A percentile compares a stretch with the other conserved stretches of the same genome.
Evolutionary conservation across 2,888 invertebrate species (phyloP).

Genomic region (Temnothorax rugatulus): DNA sequence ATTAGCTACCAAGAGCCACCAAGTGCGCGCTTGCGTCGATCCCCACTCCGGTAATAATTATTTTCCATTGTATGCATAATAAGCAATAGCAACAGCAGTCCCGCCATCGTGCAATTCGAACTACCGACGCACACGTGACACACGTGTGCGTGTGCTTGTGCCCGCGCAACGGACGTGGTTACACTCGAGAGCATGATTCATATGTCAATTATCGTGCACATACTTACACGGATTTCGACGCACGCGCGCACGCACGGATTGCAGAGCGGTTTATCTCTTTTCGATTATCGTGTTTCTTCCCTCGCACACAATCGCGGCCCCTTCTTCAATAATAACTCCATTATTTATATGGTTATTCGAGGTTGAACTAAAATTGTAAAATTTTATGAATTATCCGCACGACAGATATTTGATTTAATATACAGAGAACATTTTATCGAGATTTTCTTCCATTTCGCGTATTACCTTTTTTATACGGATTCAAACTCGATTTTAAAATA

Average conservation of each 20-base stretch:
- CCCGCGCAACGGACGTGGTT: conserved; percentile 69
- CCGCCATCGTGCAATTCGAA: conserved; percentile 32
- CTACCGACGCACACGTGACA: conserved; percentile 30
- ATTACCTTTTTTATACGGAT: background rate
- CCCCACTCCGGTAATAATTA: conserved; percentile 76
- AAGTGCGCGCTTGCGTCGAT: conserved; percentile 64
- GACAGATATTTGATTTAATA: conserved; percentile 3
- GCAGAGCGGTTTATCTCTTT: conserved; percentile 23
- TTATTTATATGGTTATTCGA: background rate
- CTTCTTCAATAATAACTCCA: background rate
- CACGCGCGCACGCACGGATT: conserved; percentile 26
- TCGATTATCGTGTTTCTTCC: conserved; percentile 19
- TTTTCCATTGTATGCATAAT: conserved; percentile 81
- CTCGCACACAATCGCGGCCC: background rate
- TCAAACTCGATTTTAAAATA: background rate
- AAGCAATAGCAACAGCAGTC: conserved; percentile 61
- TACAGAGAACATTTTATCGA: background rate
- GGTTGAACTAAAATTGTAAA: conserved; percentile 9
- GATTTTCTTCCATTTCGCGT: background rate
- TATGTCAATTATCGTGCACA: conserved; percentile 82
- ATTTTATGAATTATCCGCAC: background rate
- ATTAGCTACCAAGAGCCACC: conserved; percentile 38
- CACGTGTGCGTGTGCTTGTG: conserved; percentile 57
- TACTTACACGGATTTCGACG: conserved; percentile 71
- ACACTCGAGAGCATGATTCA: conserved; percentile 82